Percentiles rank a stretch among this genome's conserved stretches.
These are phyloP conservation scores for Drosophila guanche DNA, from an alignment of 1,140 invertebrate genomes.

Conservation along the genomic window DNA sequence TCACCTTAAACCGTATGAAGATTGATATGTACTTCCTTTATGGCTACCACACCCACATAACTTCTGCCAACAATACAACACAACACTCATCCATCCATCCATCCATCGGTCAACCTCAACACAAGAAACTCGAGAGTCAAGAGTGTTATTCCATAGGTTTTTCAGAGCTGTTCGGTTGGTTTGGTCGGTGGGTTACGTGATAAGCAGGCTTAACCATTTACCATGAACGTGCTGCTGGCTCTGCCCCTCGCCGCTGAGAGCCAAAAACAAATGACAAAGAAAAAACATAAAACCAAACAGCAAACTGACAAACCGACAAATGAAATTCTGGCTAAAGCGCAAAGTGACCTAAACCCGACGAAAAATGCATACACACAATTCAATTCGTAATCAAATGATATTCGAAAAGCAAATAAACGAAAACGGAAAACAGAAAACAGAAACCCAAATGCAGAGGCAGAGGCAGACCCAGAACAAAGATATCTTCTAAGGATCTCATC, in stretches of 20 bases:
- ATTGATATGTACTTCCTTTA: slow-evolving; percentile 42
- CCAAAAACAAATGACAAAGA: slow-evolving; percentile 24
- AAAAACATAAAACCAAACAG: slow-evolving; percentile 49
- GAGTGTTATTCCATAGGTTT: slow-evolving; percentile 43
- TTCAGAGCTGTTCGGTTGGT: slow-evolving; percentile 10
- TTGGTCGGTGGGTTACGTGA: slow-evolving; percentile 60
- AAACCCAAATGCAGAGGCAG: slow-evolving; percentile 10
- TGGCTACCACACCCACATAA: slow-evolving; percentile 27
- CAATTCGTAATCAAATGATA: slow-evolving; percentile 24
- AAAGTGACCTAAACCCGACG: slow-evolving; percentile 32
- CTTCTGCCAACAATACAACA: background rate
- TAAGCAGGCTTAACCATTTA: slow-evolving; percentile 68
- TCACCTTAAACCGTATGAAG: slow-evolving; percentile 25
- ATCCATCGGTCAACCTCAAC: background rate
- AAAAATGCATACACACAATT: slow-evolving; percentile 6
- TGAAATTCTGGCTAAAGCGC: slow-evolving; percentile 63
- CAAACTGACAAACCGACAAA: slow-evolving; percentile 41
- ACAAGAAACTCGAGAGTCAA: slow-evolving; percentile 23
- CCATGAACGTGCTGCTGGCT: slow-evolving; percentile 55
- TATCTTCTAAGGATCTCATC: no score
- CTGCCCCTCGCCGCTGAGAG: slow-evolving; percentile 38
- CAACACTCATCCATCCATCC: no score
- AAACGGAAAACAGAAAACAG: slow-evolving; percentile 20
- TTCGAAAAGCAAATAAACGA: slow-evolving; percentile 19
- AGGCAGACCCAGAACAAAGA: no score